These are phyloP conservation scores for Danio choprae DNA, from an alignment of 2,797 vertebrate species.

Conservation along the genomic window DNA sequence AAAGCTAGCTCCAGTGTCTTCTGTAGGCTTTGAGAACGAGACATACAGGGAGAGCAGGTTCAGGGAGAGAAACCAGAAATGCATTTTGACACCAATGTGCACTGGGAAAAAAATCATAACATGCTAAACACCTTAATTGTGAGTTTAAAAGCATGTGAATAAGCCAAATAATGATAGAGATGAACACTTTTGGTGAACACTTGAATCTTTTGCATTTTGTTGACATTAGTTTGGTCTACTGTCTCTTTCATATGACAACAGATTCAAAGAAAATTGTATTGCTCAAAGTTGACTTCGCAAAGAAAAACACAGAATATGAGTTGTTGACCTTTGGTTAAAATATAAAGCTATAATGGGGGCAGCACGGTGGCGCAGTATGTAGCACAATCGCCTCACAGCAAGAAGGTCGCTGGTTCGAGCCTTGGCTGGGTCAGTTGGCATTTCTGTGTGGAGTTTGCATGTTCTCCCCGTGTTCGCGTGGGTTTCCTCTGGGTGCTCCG, in stretches of 20 bases:
- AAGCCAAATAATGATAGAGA: neutral
- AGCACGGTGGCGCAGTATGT: no score
- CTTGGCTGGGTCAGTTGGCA: no score
- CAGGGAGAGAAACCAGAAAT: neutral
- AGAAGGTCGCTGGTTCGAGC: no score
- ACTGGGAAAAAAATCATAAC: neutral
- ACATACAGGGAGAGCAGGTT: conserved; percentile 17
- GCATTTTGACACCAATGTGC: neutral
- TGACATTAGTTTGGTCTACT: neutral
- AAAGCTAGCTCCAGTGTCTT: conserved; percentile 2
- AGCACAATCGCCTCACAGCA: no score
- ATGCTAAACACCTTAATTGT: neutral
- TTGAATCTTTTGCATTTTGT: neutral
- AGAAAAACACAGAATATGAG: no score
- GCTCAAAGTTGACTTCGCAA: no score
- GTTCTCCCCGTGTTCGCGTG: no score
- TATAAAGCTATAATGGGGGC: no score
- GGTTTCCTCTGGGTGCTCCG: no score
- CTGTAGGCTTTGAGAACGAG: neutral
- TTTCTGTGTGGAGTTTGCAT: no score
- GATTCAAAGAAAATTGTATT: no score
- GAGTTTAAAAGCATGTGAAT: neutral
- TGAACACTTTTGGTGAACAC: neutral
- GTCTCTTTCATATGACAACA: neutral
- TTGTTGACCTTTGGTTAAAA: no score